Percentiles rank a stretch among this genome's conserved stretches.
These are phyloP conservation scores for Anagrus nilaparvatae DNA, from an alignment of 1,140 invertebrate species.

Conservation along the genomic window DNA sequence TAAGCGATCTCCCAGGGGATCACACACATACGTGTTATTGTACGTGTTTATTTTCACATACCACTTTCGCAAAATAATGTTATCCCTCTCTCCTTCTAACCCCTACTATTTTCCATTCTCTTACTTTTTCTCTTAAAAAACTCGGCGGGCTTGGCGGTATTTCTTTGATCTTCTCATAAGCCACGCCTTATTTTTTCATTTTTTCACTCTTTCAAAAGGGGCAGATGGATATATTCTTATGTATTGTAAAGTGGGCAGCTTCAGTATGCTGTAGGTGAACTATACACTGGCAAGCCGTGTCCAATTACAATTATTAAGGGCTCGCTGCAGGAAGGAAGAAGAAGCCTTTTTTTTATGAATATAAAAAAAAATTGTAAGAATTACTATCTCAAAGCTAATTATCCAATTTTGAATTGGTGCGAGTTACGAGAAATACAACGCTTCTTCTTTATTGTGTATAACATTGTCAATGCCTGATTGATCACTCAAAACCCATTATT, in stretches of 20 bases:
- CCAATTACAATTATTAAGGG: slow-evolving; percentile 46
- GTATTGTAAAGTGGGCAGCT: slow-evolving; percentile 45
- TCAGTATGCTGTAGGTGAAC: slow-evolving; percentile 40
- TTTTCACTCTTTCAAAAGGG: slow-evolving; percentile 46
- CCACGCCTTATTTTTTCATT: slow-evolving; percentile 44
- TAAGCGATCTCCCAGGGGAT: slow-evolving; percentile 3
- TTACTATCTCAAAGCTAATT: no score
- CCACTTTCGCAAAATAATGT: no score
- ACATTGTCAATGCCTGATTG: no score
- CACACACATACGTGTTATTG: neutral
- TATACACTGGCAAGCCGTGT: slow-evolving; percentile 41
- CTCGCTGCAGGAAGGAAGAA: slow-evolving; percentile 21
- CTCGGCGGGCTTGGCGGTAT: slow-evolving; percentile 35
- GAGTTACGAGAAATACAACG: no score
- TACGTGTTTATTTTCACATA: no score
- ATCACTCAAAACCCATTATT: no score
- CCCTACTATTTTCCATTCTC: slow-evolving; percentile 12
- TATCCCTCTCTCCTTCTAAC: slow-evolving; percentile 1
- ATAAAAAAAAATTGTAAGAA: no score
- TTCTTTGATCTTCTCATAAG: slow-evolving; percentile 39
- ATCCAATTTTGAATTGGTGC: no score
- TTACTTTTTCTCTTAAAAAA: slow-evolving; percentile 19
- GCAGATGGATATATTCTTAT: slow-evolving; percentile 46
- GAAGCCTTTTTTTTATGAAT: no score
- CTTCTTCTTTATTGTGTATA: no score